phyloP scores from a whole-genome alignment of 2,888 invertebrate species.

The Sceliomorpha sp. region DNA sequence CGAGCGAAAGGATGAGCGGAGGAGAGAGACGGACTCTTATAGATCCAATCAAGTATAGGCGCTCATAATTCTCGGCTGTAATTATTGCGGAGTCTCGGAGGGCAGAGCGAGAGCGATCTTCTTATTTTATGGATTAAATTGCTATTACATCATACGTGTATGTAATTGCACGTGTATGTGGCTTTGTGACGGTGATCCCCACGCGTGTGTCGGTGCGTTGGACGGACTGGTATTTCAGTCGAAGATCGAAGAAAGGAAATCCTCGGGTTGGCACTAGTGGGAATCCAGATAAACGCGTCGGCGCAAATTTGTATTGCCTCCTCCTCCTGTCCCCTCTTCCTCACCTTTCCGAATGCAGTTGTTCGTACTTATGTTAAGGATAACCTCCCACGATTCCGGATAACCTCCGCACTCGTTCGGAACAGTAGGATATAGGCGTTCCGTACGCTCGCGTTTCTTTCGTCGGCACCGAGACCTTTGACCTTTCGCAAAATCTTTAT shows the following conservation, averaged over 20 bases:
- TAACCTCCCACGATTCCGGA: constrained; percentile 45
- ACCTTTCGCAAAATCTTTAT: no score
- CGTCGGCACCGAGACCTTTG: no score
- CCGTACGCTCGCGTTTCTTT: constrained; percentile 20
- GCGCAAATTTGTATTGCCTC: constrained; percentile 22
- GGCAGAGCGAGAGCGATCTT: constrained; percentile 65
- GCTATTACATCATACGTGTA: constrained; percentile 70
- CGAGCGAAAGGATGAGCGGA: constrained; percentile 1
- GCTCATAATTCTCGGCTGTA: constrained; percentile 77
- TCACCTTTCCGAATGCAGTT: neutral
- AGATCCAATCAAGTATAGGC: constrained; percentile 77
- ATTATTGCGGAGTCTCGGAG: constrained; percentile 75
- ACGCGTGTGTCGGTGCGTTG: constrained; percentile 20
- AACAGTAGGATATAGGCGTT: constrained; percentile 35
- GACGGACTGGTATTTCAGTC: constrained; percentile 16
- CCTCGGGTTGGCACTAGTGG: constrained; percentile 14
- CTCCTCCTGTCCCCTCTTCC: neutral
- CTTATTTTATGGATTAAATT: constrained; percentile 78
- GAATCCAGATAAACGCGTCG: constrained; percentile 19
- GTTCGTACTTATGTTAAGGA: constrained; percentile 34
- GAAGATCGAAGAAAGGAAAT: constrained; percentile 31
- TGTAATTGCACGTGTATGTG: constrained; percentile 13
- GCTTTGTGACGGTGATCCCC: neutral
- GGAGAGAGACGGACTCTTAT: constrained; percentile 57
- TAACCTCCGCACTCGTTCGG: constrained; percentile 30